Base-by-base conservation (phyloP, 2,888 invertebrate species). In the Eupeodes luniger region DNA sequence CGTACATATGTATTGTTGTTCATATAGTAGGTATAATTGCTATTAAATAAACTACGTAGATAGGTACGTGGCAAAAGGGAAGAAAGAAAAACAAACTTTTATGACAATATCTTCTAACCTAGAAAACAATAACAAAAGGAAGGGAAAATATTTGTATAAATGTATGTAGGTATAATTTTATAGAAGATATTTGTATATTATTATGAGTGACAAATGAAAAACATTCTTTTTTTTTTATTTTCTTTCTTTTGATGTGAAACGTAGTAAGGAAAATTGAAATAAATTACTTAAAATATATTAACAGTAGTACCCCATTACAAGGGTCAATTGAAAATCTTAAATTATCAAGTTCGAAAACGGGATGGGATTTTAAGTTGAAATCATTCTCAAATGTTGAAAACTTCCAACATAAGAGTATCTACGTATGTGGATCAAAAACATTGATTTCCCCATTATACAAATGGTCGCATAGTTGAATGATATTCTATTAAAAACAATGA, bases 131-230 rank as follows among this genome's bases (percentile, higher is more conserved):
- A 69, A 69, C 51, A 69, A 57, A 70, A 47, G 7, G 19, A 10
- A 70, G 27, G 55, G 19, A 57, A 44, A 70, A 57, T 57, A 70
- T 70, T 44, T 44, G 62, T 27, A 27, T 27, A 27, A 1, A 27
- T 27, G 27, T 27, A 27, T 27, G 27, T 27, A 19, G 19, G 19
- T 19, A 40, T 40, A 40, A 40, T 40, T 40, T 36, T 36, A 36
- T 36, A 36, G 36, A 36, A 36, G 36, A 36, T 19, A 19, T 19
- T 19, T 19, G 19, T 9, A 44, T 47, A 10, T 57, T 70, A 44
- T 57, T 44, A 57, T 44, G 57, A 57, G 44, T 57, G 57, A 70
- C 70, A 70, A 70, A 70, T 70, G 14, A 57, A 57, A 70, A 57
- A 70, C 40, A 70, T 36, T 53, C 9, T 14, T 19, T 57, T 16